Evolutionary conservation across 2,797 vertebrate species (phyloP), one percentile per base, ranked within the genome.

Genomic region (Cyprinella venusta): DNA sequence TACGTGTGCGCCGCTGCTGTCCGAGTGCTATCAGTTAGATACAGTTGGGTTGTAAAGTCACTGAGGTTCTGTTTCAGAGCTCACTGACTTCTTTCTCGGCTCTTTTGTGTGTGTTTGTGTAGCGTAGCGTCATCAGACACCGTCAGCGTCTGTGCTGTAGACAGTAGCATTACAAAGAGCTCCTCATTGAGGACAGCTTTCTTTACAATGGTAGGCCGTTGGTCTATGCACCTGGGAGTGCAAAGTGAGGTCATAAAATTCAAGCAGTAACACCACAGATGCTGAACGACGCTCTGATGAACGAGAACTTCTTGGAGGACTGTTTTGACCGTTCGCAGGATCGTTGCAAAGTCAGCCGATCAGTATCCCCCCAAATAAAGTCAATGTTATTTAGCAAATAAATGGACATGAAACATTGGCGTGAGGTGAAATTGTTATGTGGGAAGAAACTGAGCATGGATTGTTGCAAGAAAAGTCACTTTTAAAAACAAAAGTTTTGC

Each of bases 11-110:
- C 24, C 63, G 42, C 52, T 42, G 68, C 67, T 69, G 56, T 93
- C 89, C 92, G 93, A 92, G 89, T 88, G 90, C 79, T 86, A 87
- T 89, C 90, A 89, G 91, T 93, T 92, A 91, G 89, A 92, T 89
- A 92, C 90, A 92, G 90, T 92, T 89, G 90, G 92, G 89, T 91
- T 83, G 80, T 84, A 86, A 85, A 88, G 79, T 33, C 82, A 59
- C 71, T 40, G 64, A 83, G 77, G 80, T 88, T 86, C 19, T 40
- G 70, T 90, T 89, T 89, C 88, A 83, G 76, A 19, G 63, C 69
- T 84, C 61, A 30, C 68, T 77, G 63, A 83, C 85, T 87, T 79
- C 75, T 80, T 30, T 80, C 67, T 64, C 18, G 0, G 42, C 54
- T 81, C 86, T 82, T 89, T 89, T 89, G 81, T 89, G 67, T 79